Percentiles rank a stretch among this genome's conserved stretches.
These are phyloP conservation scores for Galago senegalensis DNA, from an alignment of 2,797 vertebrate species.

Conservation along the genomic window DNA sequence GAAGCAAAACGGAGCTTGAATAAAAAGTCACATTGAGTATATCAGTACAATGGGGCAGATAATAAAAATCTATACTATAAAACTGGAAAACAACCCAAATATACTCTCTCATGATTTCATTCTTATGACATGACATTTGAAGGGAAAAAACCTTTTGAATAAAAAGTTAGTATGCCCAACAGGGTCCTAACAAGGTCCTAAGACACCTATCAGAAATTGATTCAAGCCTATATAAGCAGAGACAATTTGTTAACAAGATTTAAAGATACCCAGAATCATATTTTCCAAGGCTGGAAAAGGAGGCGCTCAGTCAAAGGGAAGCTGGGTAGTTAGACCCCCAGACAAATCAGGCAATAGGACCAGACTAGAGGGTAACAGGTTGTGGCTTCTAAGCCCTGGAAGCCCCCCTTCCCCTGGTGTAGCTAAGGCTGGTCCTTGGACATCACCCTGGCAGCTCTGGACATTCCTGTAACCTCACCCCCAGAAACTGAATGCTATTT, in stretches of 20 bases:
- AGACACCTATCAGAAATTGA: neutral
- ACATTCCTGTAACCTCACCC: neutral
- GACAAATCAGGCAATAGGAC: neutral
- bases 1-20: conserved; percentile 40
- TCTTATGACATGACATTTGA: conserved; percentile 1
- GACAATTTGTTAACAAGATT: conserved; percentile 25
- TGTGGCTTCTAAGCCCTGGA: accelerated
- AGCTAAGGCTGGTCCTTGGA: neutral
- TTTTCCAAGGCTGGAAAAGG: neutral
- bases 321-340: neutral
- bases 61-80: conserved; percentile 7
- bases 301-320: neutral
- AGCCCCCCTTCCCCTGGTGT: neutral
- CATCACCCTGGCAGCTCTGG: neutral
- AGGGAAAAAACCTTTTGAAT: neutral
- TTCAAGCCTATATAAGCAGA: neutral
- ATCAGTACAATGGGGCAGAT: neutral
- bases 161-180: neutral
- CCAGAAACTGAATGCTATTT: neutral
- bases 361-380: neutral
- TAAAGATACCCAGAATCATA: neutral
- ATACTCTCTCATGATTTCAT: neutral
- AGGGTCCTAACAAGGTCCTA: neutral
- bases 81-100: neutral
- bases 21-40: neutral